Base-by-base conservation (phyloP, 2,797 vertebrate species). In the Bradypodion pumilum region DNA sequence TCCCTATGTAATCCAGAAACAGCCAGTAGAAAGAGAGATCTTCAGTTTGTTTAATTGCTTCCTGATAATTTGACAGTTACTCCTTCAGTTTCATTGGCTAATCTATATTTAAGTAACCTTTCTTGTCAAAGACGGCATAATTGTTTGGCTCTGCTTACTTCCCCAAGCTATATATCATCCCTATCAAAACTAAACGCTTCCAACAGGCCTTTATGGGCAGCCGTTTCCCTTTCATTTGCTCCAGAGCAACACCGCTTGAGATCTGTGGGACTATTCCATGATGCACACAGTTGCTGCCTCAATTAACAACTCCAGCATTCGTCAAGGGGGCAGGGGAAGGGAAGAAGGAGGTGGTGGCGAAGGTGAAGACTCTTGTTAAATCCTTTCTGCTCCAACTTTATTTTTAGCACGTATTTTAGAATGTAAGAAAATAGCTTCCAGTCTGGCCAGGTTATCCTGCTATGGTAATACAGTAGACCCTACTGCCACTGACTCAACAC, bases 1-100 rank as follows among this genome's bases (percentile, higher is more conserved):
- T 90, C 90, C 89, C 93, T 95, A 94, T 94, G 94, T 86, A 96
- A 95, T 93, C 94, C 95, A 97, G 96, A 95, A 96, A 93, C 89
- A 74, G 75, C 81, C 90, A 93, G 92, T 94, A 92, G 95, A 95
- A 95, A 94, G 91, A 91, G 94, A 95, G 93, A 94, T 91, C 94
- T 93, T 93, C 92, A 95, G 93, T 92, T 95, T 94, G 87, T 94
- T 95, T 96, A 96, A 96, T 97, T 96, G 91, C 94, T 97, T 97
- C 95, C 96, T 95, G 95, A 94, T 95, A 92, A 94, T 93, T 93
- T 92, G 93, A 94, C 94, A 95, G 92, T 90, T 93, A 78, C 89
- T 90, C 82, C 94, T 93, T 93, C 85, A 16, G 90, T 90, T 92
- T 94, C 93, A 95, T 94, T 96, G 94, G 92, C 92, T 94, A 89